Evolutionary conservation across 2,888 invertebrate species (phyloP).

Genomic region (Physocephala rufipes): DNA sequence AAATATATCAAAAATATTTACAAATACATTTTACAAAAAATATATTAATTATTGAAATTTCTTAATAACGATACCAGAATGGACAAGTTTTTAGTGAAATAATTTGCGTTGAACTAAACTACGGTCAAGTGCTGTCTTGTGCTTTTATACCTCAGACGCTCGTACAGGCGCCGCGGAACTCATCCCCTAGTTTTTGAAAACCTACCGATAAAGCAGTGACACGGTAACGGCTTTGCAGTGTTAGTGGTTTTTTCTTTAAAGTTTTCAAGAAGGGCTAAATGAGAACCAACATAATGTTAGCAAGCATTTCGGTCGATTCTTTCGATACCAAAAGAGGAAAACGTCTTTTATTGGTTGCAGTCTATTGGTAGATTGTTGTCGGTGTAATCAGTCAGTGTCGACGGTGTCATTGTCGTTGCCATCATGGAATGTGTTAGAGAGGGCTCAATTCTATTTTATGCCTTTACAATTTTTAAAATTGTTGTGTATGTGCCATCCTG

Average conservation of each 20-base stretch:
- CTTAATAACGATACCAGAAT: background rate
- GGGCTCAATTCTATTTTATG: background rate
- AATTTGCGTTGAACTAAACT: conserved; percentile 56
- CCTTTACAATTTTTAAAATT: background rate
- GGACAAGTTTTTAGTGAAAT: conserved; percentile 45
- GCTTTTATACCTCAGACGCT: conserved; percentile 53
- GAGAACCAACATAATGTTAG: conserved; percentile 13
- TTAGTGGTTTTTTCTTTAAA: conserved; percentile 9
- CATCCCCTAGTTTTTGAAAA: conserved; percentile 19
- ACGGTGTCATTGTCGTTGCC: too few relatives aligned
- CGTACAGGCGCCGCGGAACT: background rate
- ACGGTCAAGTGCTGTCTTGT: conserved; percentile 45
- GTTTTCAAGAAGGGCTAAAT: conserved; percentile 8
- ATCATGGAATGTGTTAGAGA: background rate
- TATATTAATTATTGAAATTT: too few relatives aligned
- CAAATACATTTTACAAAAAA: too few relatives aligned
- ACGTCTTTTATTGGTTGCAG: conserved; percentile 1
- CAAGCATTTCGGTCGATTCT: conserved; percentile 19
- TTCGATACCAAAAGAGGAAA: background rate
- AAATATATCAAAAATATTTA: too few relatives aligned
- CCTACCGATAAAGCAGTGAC: conserved; percentile 8
- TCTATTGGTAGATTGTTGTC: background rate
- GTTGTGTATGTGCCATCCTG: background rate
- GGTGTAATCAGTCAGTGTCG: background rate
- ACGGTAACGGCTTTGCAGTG: conserved; percentile 1